phyloP scores from a whole-genome alignment of 2,888 invertebrate species.

The Rhynchonema sp. region DNA sequence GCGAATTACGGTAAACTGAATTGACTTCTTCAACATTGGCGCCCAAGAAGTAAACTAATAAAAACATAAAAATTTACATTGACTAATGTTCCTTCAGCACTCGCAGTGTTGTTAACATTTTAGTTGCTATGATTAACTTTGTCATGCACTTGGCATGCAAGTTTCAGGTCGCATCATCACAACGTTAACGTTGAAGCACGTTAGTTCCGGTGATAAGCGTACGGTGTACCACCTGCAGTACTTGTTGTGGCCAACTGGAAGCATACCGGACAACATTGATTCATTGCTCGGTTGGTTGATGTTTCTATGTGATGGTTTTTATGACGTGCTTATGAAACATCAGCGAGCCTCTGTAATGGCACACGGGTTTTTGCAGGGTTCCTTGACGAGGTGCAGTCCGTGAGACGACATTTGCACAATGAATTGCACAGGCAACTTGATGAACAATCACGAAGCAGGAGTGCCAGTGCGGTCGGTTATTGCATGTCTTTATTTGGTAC shows the following conservation, averaged over 20 bases:
- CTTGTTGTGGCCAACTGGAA: conserved; percentile 50
- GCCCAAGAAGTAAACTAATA: too few relatives aligned
- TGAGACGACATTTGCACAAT: conserved; percentile 38
- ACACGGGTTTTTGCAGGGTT: conserved; percentile 50
- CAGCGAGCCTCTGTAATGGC: background rate
- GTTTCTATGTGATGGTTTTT: too few relatives aligned
- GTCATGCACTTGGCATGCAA: too few relatives aligned
- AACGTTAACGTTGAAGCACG: conserved; percentile 29
- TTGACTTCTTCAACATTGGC: too few relatives aligned
- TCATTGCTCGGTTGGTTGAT: conserved; percentile 42
- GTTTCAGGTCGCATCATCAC: conserved; percentile 31
- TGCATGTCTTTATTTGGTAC: too few relatives aligned
- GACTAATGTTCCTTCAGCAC: too few relatives aligned
- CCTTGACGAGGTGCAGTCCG: conserved; percentile 62
- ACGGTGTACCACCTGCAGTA: conserved; percentile 61
- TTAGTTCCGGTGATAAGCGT: conserved; percentile 25
- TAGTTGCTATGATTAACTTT: too few relatives aligned
- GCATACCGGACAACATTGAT: conserved; percentile 45
- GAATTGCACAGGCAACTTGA: background rate
- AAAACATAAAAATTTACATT: too few relatives aligned
- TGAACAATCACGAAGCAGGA: background rate
- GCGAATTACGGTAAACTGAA: too few relatives aligned
- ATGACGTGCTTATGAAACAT: background rate
- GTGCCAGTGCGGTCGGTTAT: background rate
- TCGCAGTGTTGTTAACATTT: too few relatives aligned